Base-by-base conservation (phyloP, 2,888 invertebrate species). In the Sarcophaga caerulescens region DNA sequence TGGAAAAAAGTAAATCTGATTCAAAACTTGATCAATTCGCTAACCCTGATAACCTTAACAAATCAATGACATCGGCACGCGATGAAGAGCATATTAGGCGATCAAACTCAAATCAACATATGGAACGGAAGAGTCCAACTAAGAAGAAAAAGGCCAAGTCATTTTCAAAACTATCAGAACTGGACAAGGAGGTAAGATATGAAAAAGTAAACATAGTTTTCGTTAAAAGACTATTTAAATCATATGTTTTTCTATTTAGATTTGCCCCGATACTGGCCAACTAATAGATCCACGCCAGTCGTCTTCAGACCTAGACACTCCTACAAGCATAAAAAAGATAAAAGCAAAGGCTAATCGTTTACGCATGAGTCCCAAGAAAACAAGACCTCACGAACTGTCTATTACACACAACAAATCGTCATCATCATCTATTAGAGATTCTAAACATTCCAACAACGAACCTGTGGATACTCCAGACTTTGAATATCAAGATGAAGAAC, bases 1-100 rank as follows among this genome's bases (percentile, higher is more conserved):
- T 94, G 77, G 95, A 95, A 90, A 95, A 95, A 89, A 95, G 95
- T 90, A 95, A 95, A 91, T 95, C 95, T 0, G 95, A 95, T 90
- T 95, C 95, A 23, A 95, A 95, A 90, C 92, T 95, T 62, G 94
- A 94, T 89, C 94, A 94, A 85, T 92, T 91, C 81, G 87, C 82
- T n/a, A 83, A 85, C 62, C 57, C 69, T 14, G 85, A 87, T n/a
- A 84, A 59, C 69, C 66, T 44, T 11, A 69, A 45, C 35, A 81
- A 78, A 17, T 70, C 79, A 11, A 70, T 84, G 75, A 11, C 66
- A 12, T 62, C 84, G 45, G 60, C 57, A 14, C 84, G 75, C 3
- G 87, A 87, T 45, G 94, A 90, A 89, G 94, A 92, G 87, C 93
- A 89, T 89, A 94, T 90, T 93, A 94, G 88, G 92, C 94, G 92